Percentiles rank a stretch among this genome's conserved stretches.
Conservation (phyloP, 2,113 vertebrate genomes). For the Actenoides lindsayi region DNA sequence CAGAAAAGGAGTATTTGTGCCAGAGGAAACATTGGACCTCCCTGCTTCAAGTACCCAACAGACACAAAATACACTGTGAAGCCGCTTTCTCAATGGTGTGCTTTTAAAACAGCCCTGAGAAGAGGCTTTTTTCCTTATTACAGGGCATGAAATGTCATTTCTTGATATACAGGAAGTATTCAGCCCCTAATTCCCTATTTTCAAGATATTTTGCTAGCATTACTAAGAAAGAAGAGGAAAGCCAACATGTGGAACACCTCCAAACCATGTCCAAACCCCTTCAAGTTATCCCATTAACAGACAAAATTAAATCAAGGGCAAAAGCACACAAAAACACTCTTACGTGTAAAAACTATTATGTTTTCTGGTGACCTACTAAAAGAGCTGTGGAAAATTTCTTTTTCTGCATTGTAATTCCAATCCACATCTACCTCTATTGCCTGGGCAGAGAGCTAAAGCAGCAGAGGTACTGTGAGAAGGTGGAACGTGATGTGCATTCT, state of each 20-base stretch:
- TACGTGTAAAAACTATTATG: background rate
- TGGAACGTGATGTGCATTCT: background rate
- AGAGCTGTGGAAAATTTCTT: background rate
- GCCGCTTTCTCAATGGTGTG: background rate
- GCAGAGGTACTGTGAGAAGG: rapidly evolving
- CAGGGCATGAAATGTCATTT: background rate
- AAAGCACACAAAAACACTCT: conserved; percentile 37
- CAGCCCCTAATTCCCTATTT: background rate
- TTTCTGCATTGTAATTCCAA: background rate
- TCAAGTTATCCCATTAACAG: background rate
- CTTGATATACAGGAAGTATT: background rate
- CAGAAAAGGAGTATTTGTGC: background rate
- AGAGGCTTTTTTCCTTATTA: rapidly evolving
- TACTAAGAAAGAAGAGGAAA: background rate
- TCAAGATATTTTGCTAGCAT: background rate
- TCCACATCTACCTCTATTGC: background rate
- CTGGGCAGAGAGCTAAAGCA: background rate
- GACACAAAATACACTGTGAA: background rate
- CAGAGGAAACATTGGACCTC: background rate
- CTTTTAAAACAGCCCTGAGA: background rate
- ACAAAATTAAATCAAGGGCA: conserved; percentile 9
- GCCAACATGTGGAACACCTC: background rate
- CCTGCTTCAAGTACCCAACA: background rate
- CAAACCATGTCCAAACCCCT: background rate
- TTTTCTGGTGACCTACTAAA: background rate